Evolutionary conservation across 1,140 invertebrate species (phyloP), one percentile per base, ranked within the genome.

Genomic region (Drosophila kohkoa): DNA sequence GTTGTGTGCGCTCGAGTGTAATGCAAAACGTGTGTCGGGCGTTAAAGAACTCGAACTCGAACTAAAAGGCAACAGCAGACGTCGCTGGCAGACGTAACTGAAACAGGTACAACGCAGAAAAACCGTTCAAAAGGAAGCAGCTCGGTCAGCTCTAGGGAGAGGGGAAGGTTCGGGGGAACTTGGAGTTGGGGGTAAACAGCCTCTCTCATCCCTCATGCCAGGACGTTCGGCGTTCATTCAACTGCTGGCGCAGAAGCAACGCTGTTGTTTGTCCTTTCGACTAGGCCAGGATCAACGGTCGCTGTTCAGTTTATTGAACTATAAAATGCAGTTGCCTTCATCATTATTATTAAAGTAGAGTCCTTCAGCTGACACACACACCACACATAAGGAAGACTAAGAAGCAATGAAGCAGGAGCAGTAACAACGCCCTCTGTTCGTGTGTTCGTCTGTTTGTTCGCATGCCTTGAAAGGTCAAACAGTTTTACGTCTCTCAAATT

Each of bases 251-350:
- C 43, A 64, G 51, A 51, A 66, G 28, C 41, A 25, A 25, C 48
- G 2, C 51, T 54, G 51, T 54, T 35, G 15, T 6, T 41, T 63
- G 28, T 52, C 13, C 25, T 20, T 46, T 57, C 15, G 41, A 51
- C 78, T 79, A 82, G 75, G 70, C 78, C 49, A 81, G 76, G 83
- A 88, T 87, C 82, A 88, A 82, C 62, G 83, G 6, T 76, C 82
- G 69, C 64, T 55, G 20, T 13, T 46, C 77, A 81, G 83, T 89
- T 88, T 88, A 74, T 89, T 88, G 83, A 88, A 89, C 83, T 70
- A 88, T 76, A 43, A 79, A 63, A 64, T 51, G 55, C 75, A 59
- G 16, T 76, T 52, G 49, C 48, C 49, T 6, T 15, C 48, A 32
- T n/a, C 48, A 72, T 72, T 72, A 69, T 70, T 41, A 30, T 70